phyloP scores from a whole-genome alignment of 2,797 vertebrate genomes.

The Basileuterus tristriatus region DNA sequence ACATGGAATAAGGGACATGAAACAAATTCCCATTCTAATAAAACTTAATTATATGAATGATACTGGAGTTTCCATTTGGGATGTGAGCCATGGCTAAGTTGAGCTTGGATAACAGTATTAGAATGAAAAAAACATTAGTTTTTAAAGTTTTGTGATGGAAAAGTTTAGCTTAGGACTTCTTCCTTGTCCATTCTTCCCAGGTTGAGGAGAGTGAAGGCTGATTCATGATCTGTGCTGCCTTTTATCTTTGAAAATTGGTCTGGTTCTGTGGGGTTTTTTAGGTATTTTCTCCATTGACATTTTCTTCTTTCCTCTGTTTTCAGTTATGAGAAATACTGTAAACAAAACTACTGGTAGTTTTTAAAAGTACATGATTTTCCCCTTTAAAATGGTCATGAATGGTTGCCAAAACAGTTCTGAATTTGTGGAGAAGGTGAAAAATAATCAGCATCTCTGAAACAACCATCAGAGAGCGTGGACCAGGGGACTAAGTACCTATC shows the following conservation, averaged over 20 bases:
- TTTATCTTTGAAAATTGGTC: not conserved
- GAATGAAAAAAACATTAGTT: accelerated
- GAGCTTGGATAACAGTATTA: not conserved
- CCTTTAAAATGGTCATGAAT: not conserved
- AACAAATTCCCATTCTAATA: not conserved
- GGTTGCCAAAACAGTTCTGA: not conserved
- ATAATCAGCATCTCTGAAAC: not conserved
- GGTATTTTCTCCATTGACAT: not conserved
- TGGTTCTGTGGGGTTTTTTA: not conserved
- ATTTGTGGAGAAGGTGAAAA: not conserved
- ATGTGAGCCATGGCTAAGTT: not conserved
- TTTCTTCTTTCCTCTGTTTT: not conserved
- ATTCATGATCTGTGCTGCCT: not conserved
- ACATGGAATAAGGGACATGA: not conserved
- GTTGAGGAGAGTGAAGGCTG: not conserved
- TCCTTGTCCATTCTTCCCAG: not conserved
- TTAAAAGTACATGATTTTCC: not conserved
- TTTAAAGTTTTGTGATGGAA: not conserved
- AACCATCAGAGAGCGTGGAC: not conserved
- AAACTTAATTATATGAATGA: not conserved
- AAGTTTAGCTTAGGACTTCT: not conserved
- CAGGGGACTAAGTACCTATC: not conserved
- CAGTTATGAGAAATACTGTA: not conserved
- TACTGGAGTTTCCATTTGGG: not conserved
- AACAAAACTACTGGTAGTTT: not conserved